Evolutionary conservation across 2,113 vertebrate genomes (phyloP), one percentile per base, ranked within the genome.

Genomic region (Catagonus wagneri): DNA sequence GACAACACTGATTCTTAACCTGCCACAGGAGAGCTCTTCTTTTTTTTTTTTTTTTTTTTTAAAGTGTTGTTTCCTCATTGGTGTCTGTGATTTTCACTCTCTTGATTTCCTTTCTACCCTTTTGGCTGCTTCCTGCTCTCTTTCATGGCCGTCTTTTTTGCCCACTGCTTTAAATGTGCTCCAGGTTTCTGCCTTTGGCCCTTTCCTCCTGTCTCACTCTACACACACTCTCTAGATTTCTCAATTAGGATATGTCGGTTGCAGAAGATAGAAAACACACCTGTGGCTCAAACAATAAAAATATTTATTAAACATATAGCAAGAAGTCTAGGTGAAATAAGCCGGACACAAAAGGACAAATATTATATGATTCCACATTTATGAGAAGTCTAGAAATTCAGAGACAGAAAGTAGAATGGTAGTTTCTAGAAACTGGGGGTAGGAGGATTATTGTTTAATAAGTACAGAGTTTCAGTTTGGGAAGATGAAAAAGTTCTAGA

Each of bases 281-380:
- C 4, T 54, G 23, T 89, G 23, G 4, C n/a, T 80, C 60, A 74
- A 56, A 94, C 15, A 78, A 16, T 65, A 80, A 36, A 16, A 23
- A n/a, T 44, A 36, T n/a, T 93, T 58, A 84, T 85, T 91, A 91
- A 83, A 84, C 72, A 20, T 36, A 23, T 71, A 89, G 14, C 54
- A 88, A 90, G 50, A 95, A 22, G 52, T 78, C 7, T 72, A 60
- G 83, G 44, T 88, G 65, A 83, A 56, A 50, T 74, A 84, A 90
- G 34, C 13, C 34, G 56, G 81, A 56, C 60, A 83, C 12, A 32
- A 63, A 74, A 87, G 65, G 29, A 76, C 27, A 87, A n/a, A 22
- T 76, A 12, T 20, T 72, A 13, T 66, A 20, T 84, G 58, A 60
- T 79, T 79, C 44, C 17, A 72, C 10, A 22, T 80, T 32, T 50